Evolutionary conservation across 2,888 invertebrate species (phyloP), one percentile per base, ranked within the genome.

Genomic region (Pocota personata): DNA sequence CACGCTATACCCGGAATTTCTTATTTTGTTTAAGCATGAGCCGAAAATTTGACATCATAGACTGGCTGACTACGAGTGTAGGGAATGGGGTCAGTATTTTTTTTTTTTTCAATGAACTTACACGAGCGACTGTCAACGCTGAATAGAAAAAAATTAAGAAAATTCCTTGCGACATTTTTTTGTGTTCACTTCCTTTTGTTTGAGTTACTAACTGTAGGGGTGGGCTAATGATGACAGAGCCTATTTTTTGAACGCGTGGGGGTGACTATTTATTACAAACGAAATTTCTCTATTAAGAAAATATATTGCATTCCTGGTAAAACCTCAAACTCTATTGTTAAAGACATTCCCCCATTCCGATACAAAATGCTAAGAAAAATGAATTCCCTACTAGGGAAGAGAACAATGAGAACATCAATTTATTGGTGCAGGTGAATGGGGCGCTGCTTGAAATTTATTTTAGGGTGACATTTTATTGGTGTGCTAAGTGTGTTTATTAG

Each of bases 151-250:
- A 3, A 37, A 67, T 14, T 2, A 19, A 30, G 32, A 52, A 67
- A 43, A 67, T 67, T 50, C 24, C 27, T 19, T 37, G 37, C 67
- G 67, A 24, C 66, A 67, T 35, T 50, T 52, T 7, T 37, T 50
- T 27, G 19, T 50, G 21, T 62, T 43, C 62, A 43, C 30, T 62
- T 62, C n/a, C 27, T 55, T 69, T 55, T 55, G 50, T 67, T 67
- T 67, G 66, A 21, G 48, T 48, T 35, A 7, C 48, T n/a, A n/a
- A n/a, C 6, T 48, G 12, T 14, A 64, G 48, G 67, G 52, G 67
- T 67, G 67, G 52, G 40, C 48, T 57, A 69, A 69, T 67, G 55
- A 57, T 57, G 55, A 66, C 66, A 24, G 30, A 19, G 35, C 35
- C 50, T 66, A 21, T 16, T 12, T 40, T 21, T 10, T 30, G 5